Evolutionary conservation across 2,888 invertebrate genomes (phyloP).

Genomic region (Trichogramma dendrolimi): DNA sequence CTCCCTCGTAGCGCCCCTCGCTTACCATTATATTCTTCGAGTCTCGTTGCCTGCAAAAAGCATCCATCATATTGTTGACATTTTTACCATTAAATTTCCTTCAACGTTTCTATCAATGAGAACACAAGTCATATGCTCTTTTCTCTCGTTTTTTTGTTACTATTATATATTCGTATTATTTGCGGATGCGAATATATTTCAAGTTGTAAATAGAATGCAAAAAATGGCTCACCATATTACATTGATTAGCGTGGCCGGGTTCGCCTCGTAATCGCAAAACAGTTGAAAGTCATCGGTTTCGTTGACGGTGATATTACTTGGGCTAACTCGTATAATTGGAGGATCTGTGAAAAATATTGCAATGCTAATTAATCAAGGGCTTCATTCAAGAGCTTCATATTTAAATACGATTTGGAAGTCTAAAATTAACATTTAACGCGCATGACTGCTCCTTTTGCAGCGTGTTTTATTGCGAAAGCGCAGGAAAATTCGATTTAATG

Average conservation of each 20-base stretch:
- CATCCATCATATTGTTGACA: background rate
- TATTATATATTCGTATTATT: background rate
- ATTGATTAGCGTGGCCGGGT: conserved; percentile 72
- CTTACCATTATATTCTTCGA: conserved; percentile 53
- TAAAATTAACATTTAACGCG: no score
- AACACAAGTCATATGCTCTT: background rate
- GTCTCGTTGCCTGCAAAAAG: conserved; percentile 63
- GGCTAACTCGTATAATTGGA: conserved; percentile 73
- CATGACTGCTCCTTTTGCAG: no score
- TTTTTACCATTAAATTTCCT: background rate
- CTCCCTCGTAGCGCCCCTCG: conserved; percentile 70
- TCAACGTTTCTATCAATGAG: background rate
- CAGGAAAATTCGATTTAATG: no score
- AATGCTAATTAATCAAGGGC: no score
- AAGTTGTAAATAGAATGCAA: no score
- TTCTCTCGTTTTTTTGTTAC: background rate
- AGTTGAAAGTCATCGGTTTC: conserved; percentile 73
- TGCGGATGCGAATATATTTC: no score
- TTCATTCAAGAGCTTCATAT: no score
- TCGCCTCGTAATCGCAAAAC: conserved; percentile 79
- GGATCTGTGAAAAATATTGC: conserved; percentile 63
- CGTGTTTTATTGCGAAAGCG: no score
- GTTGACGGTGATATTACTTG: conserved; percentile 72
- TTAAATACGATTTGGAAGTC: no score
- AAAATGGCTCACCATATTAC: conserved; percentile 68